These are phyloP conservation scores for Melinaea menophilus DNA, from an alignment of 2,888 invertebrate species.

Conservation along the genomic window DNA sequence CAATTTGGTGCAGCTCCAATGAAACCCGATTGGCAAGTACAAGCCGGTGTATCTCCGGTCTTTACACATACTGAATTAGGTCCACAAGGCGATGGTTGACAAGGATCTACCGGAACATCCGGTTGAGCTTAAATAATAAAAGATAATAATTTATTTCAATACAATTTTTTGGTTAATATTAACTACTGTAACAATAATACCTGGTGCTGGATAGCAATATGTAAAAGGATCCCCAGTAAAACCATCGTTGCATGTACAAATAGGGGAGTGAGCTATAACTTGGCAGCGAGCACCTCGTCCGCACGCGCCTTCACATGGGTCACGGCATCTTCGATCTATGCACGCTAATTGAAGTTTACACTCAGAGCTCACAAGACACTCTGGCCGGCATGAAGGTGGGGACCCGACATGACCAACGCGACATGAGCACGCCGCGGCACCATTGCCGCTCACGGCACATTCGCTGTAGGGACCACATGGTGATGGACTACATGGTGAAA, in stretches of 20 bases:
- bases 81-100: constrained; percentile 83
- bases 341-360: constrained; percentile 83
- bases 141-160: constrained; percentile 11
- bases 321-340: constrained; percentile 83
- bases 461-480: constrained; percentile 88
- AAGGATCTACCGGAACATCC: constrained; percentile 69
- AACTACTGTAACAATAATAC: constrained; percentile 49
- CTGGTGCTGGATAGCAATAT: constrained; percentile 78
- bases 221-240: constrained; percentile 85
- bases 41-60: constrained; percentile 79
- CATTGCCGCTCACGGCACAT: constrained; percentile 72
- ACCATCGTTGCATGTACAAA: constrained; percentile 83
- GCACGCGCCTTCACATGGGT: constrained; percentile 87
- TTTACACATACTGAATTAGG: constrained; percentile 80
- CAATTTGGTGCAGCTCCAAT: constrained; percentile 83
- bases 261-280: constrained; percentile 85
- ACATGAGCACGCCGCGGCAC: constrained; percentile 84
- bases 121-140: constrained; percentile 43
- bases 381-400: constrained; percentile 86
- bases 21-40: constrained; percentile 80
- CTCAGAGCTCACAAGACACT: constrained; percentile 85
- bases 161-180: neutral
- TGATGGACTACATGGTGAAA: constrained; percentile 82
- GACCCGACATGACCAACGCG: constrained; percentile 84
- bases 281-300: constrained; percentile 84